These are phyloP conservation scores for Dione juno DNA, from an alignment of 2,888 invertebrate genomes.

Conservation along the genomic window DNA sequence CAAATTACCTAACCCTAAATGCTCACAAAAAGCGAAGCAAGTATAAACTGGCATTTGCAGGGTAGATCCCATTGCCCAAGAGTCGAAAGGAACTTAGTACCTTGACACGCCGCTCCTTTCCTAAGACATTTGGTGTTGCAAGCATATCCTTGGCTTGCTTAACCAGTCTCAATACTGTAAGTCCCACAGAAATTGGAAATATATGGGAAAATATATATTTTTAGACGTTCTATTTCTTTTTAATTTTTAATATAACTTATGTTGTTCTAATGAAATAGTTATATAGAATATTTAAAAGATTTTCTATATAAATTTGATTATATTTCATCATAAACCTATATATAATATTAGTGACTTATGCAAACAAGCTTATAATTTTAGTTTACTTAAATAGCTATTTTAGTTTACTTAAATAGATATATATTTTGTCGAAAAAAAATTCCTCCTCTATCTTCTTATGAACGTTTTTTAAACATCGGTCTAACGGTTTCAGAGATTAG, in stretches of 20 bases:
- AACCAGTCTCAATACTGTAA: slow-evolving; percentile 42
- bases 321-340: no score
- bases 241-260: neutral
- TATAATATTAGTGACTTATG: no score
- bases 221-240: neutral
- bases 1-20: slow-evolving; percentile 29
- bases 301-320: no score
- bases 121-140: slow-evolving; percentile 70
- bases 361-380: no score
- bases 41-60: slow-evolving; percentile 57
- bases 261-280: neutral
- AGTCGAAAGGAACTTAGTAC: slow-evolving; percentile 66
- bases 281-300: no score
- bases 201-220: slow-evolving; percentile 14
- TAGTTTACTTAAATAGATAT: no score
- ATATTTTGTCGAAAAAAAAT: no score
- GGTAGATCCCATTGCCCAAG: slow-evolving; percentile 67
- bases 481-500: no score
- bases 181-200: slow-evolving; percentile 40
- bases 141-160: slow-evolving; percentile 59
- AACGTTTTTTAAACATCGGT: no score
- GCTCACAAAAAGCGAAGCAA: slow-evolving; percentile 39
- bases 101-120: slow-evolving; percentile 77
- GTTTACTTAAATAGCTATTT: no score
- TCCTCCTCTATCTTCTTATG: no score